phyloP scores from a whole-genome alignment of 2,113 vertebrate species.

The Gobiocypris rarus region DNA sequence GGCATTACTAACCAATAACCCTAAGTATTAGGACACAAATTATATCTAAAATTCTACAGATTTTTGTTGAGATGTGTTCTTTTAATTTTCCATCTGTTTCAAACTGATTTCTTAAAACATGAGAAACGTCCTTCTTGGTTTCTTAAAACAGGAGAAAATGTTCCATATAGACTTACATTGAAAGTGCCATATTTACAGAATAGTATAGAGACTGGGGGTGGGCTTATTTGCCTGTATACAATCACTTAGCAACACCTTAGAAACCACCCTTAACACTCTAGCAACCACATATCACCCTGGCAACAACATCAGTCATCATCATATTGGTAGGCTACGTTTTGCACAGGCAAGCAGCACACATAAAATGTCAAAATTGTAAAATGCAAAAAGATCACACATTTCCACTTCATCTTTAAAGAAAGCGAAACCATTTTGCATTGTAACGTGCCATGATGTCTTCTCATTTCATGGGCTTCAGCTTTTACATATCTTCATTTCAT shows the following conservation, averaged over 20 bases:
- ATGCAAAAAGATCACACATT: not conserved
- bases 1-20: not conserved
- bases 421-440: not conserved
- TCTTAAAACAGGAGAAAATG: not conserved
- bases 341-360: not conserved
- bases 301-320: too few relatives aligned
- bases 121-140: not conserved
- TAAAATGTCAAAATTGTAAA: not conserved
- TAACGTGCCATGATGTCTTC: not conserved
- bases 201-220: not conserved
- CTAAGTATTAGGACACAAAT: not conserved
- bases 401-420: not conserved
- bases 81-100: not conserved
- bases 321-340: too few relatives aligned
- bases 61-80: not conserved
- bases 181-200: not conserved
- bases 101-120: too few relatives aligned
- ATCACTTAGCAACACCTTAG: too few relatives aligned
- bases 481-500: slow-evolving; percentile 7
- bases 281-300: too few relatives aligned
- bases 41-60: not conserved
- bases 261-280: too few relatives aligned
- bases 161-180: not conserved
- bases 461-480: slow-evolving; percentile 15
- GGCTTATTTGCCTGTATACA: too few relatives aligned